Evolutionary conservation across 2,797 vertebrate genomes (phyloP).

Genomic region (Alca torda): DNA sequence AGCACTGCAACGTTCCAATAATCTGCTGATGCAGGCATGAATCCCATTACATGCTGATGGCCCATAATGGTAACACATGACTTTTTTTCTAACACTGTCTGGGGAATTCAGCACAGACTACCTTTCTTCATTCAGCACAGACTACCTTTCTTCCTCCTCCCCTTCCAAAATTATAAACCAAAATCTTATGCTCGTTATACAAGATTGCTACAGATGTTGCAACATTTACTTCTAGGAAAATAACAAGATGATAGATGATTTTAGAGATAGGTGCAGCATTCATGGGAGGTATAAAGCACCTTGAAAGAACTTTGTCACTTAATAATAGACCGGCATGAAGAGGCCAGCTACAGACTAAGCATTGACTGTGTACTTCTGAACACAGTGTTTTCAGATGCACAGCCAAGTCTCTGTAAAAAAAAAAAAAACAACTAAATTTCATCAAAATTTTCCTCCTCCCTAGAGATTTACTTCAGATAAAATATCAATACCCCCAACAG

Average conservation of each 20-base stretch:
- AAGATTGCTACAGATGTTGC: not conserved
- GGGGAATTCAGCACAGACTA: not conserved
- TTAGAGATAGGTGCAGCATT: not conserved
- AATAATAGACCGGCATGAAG: not conserved
- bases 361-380: not conserved
- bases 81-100: not conserved
- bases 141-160: not conserved
- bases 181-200: fast-evolving
- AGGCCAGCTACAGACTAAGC: not conserved
- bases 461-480: not conserved
- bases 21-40: constrained; percentile 13
- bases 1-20: not conserved
- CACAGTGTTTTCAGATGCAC: not conserved
- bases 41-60: not conserved
- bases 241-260: not conserved
- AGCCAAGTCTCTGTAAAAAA: not conserved
- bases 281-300: not conserved
- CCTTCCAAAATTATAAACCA: not conserved
- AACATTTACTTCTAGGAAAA: not conserved
- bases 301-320: not conserved
- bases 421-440: not conserved
- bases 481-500: not conserved
- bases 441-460: not conserved
- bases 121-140: not conserved
- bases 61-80: not conserved